Evolutionary conservation across 2,888 invertebrate species (phyloP).

Genomic region (Tromatobia lineatoria): DNA sequence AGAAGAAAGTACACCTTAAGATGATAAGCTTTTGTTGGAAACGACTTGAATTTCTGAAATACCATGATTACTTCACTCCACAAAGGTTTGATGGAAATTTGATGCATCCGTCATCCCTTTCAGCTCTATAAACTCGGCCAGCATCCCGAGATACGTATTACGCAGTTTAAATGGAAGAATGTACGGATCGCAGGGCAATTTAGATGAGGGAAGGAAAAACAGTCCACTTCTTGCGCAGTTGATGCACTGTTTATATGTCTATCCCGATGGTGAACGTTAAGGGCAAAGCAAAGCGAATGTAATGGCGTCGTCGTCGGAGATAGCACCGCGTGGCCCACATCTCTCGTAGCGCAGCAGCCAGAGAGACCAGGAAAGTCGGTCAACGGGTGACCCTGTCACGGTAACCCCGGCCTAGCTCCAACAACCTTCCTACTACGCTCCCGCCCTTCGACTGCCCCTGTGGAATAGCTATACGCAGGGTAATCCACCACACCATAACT

Average conservation of each 20-base stretch:
- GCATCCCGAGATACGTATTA: background rate
- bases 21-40: too few relatives aligned
- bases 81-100: background rate
- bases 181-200: constrained; percentile 39
- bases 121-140: background rate
- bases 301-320: constrained; percentile 44
- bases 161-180: constrained; percentile 11
- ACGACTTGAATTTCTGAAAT: too few relatives aligned
- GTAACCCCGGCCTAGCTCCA: constrained; percentile 72
- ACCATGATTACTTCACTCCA: background rate
- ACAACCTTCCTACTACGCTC: constrained; percentile 47
- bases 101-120: background rate
- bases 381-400: constrained; percentile 81
- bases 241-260: constrained; percentile 13
- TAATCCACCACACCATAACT: constrained; percentile 57
- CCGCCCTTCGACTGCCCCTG: constrained; percentile 42
- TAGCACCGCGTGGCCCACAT: constrained; percentile 48
- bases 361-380: constrained; percentile 77
- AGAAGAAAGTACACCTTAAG: too few relatives aligned
- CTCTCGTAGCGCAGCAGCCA: constrained; percentile 18
- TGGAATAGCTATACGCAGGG: constrained; percentile 46
- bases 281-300: constrained; percentile 15
- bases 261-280: constrained; percentile 9
- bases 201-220: constrained; percentile 31
- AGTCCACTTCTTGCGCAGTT: background rate